phyloP scores from a whole-genome alignment of 2,797 vertebrate genomes.

The Xerus rutilus region DNA sequence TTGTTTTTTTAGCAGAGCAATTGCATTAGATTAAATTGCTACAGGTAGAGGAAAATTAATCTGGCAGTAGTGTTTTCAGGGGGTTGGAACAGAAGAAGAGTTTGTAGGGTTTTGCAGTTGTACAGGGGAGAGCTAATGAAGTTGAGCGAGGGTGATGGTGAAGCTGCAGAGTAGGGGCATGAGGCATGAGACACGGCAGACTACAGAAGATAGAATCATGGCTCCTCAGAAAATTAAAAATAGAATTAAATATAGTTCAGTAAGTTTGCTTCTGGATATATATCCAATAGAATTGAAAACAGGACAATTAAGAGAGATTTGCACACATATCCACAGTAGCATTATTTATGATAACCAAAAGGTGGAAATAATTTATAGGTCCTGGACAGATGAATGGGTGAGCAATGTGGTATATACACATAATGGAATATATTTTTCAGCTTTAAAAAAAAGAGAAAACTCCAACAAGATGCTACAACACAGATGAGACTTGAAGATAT shows the following conservation, averaged over 20 bases:
- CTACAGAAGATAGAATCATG: neutral
- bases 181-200: neutral
- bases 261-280: neutral
- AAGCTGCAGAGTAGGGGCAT: neutral
- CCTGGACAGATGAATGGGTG: neutral
- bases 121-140: neutral
- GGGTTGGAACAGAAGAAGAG: neutral
- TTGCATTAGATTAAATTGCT: neutral
- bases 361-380: neutral
- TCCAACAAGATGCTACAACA: neutral
- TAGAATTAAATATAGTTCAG: neutral
- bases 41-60: neutral
- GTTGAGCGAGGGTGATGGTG: neutral
- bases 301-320: neutral
- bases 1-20: neutral
- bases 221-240: neutral
- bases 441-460: neutral
- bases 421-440: neutral
- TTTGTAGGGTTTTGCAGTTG: neutral
- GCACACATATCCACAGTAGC: neutral
- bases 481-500: neutral
- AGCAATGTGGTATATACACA: neutral
- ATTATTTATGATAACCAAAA: neutral
- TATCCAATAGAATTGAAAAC: neutral
- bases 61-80: neutral